These are phyloP conservation scores for Pterocles gutturalis DNA, from an alignment of 2,113 vertebrate species.

Conservation along the genomic window DNA sequence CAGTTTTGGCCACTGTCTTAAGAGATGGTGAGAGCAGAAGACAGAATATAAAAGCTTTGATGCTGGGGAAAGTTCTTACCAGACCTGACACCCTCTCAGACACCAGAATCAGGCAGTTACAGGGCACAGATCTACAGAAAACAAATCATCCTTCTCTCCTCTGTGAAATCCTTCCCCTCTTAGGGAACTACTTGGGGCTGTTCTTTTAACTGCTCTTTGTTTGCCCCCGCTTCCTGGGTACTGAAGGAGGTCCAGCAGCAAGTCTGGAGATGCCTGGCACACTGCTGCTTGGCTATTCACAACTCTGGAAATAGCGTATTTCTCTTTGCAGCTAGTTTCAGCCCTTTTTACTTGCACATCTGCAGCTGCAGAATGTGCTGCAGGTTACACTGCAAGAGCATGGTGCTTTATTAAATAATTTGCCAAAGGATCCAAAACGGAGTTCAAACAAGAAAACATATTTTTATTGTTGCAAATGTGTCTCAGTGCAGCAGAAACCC, in stretches of 20 bases:
- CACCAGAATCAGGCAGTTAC: neutral
- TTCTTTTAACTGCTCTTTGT: neutral
- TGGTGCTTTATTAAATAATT: neutral
- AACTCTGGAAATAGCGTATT: neutral
- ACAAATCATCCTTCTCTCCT: neutral
- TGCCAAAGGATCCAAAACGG: neutral
- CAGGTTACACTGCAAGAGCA: neutral
- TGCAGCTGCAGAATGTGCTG: neutral
- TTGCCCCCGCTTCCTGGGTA: neutral
- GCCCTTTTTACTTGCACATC: neutral
- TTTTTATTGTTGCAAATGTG: fast-evolving
- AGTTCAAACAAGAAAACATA: neutral
- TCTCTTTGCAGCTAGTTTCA: neutral
- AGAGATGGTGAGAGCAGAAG: neutral
- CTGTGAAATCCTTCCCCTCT: neutral
- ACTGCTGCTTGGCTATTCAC: neutral
- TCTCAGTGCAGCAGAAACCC: neutral
- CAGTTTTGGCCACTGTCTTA: neutral
- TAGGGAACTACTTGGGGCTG: neutral
- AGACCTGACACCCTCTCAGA: neutral
- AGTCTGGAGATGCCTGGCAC: neutral
- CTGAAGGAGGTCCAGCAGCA: neutral
- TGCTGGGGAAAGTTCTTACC: neutral
- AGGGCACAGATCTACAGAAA: neutral
- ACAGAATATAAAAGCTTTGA: neutral